phyloP scores from a whole-genome alignment of 2,797 vertebrate genomes.

The Helarctos malayanus region DNA sequence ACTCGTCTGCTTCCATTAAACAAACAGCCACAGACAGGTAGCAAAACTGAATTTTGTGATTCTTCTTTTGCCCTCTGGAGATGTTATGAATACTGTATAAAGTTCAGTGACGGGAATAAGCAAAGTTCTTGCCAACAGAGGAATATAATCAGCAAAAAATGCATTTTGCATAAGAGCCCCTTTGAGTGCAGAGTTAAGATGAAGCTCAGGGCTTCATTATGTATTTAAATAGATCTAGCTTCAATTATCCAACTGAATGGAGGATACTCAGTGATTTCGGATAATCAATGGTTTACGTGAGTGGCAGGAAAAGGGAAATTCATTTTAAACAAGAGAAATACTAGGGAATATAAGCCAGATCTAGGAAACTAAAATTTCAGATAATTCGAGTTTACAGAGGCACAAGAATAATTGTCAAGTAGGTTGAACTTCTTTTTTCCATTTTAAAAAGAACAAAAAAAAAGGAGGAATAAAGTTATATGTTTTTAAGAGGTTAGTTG shows the following conservation, averaged over 20 bases:
- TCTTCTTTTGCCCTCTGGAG: not conserved
- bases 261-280: not conserved
- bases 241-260: constrained; percentile 31
- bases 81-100: constrained; percentile 37
- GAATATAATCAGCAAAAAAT: constrained; percentile 46
- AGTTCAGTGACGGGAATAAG: constrained; percentile 31
- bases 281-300: constrained; percentile 64
- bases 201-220: constrained; percentile 24
- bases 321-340: constrained; percentile 27
- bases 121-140: constrained; percentile 63
- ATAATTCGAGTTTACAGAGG: constrained; percentile 1
- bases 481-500: not conserved
- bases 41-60: not conserved
- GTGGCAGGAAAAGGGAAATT: constrained; percentile 55
- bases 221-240: constrained; percentile 63
- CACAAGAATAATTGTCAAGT: constrained; percentile 11
- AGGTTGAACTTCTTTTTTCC: not conserved
- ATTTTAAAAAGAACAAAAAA: not conserved
- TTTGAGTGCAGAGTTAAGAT: not conserved
- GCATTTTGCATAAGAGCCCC: constrained; percentile 30
- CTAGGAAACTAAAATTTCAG: not conserved
- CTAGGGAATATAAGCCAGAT: not conserved
- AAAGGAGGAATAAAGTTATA: not conserved
- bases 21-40: not conserved
- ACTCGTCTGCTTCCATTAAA: not conserved